Conservation (phyloP, 2,113 vertebrate genomes). For the Sorex fumeus region DNA sequence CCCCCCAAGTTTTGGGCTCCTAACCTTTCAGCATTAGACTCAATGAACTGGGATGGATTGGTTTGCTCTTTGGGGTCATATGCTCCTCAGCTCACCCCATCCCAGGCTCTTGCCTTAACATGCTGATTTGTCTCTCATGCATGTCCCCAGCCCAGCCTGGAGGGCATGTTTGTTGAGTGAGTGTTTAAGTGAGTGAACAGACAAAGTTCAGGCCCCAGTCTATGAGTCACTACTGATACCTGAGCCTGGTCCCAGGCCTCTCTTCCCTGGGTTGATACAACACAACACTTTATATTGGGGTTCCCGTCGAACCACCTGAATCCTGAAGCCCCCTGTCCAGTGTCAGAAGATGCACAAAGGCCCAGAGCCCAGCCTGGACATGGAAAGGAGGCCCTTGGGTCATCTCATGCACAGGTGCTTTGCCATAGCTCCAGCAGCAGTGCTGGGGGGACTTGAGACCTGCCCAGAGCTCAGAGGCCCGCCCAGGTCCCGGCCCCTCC, state of each 20-base stretch:
- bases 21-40: neutral
- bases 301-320: neutral
- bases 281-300: too few relatives aligned
- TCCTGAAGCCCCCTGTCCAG: neutral
- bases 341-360: neutral
- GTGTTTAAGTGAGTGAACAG: neutral
- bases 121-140: neutral
- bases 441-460: neutral
- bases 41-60: fast-evolving
- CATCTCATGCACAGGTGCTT: neutral
- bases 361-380: neutral
- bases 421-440: neutral
- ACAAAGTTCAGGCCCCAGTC: neutral
- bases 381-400: neutral
- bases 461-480: neutral
- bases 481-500: neutral
- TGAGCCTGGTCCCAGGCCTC: neutral
- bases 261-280: neutral
- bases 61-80: neutral
- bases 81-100: neutral
- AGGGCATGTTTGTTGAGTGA: neutral
- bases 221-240: neutral
- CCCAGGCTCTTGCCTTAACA: neutral
- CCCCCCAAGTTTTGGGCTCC: neutral
- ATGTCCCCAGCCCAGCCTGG: neutral